Evolutionary conservation across 2,113 vertebrate species (phyloP).

Genomic region (Charina bottae): DNA sequence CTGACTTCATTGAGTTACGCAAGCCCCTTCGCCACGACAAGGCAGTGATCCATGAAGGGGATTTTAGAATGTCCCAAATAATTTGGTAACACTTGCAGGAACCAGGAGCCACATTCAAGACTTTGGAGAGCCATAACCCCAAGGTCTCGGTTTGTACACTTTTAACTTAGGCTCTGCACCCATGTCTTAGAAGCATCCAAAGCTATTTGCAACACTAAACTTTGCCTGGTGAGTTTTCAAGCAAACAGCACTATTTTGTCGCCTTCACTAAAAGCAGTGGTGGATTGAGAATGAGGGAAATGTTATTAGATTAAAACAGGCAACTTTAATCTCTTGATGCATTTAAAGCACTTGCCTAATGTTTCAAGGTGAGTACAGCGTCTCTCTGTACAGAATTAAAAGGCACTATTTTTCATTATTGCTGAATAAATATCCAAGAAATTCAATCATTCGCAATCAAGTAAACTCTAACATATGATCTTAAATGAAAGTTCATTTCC

Average conservation of each 20-base stretch:
- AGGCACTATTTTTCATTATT: no score
- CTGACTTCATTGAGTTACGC: no score
- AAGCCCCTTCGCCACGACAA: no score
- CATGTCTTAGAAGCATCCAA: background rate
- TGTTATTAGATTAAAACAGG: background rate
- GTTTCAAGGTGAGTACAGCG: background rate
- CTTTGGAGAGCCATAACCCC: no score
- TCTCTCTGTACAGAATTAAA: no score
- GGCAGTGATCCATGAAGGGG: no score
- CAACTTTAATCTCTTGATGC: background rate
- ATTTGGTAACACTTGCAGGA: no score
- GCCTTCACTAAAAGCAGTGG: background rate
- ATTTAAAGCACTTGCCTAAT: background rate
- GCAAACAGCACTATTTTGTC: background rate
- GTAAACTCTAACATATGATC: background rate
- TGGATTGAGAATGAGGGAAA: background rate
- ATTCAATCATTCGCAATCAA: background rate
- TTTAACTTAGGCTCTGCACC: no score
- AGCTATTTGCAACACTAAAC: background rate
- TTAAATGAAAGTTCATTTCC: background rate
- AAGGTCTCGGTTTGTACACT: no score
- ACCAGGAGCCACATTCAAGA: no score
- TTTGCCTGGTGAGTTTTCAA: background rate
- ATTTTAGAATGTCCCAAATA: no score
- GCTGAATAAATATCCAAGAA: no score